A percentile compares a stretch with the other conserved stretches of the same genome.
Conservation (phyloP, 2,797 vertebrate genomes). For the Podarcis siculus region DNA sequence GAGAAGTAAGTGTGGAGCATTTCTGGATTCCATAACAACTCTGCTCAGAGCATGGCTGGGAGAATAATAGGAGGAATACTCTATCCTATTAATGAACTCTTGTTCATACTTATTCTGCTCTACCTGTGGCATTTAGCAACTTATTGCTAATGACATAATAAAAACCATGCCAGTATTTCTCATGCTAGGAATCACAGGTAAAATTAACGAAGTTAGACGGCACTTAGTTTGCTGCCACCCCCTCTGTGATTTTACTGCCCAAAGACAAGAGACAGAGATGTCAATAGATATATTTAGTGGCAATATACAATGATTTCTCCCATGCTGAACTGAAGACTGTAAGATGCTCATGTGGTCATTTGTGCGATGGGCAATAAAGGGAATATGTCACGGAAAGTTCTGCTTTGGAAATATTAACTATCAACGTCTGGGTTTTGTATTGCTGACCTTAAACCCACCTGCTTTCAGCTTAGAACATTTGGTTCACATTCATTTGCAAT, state of each 20-base stretch:
- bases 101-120: background rate
- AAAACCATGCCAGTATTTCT: background rate
- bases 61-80: background rate
- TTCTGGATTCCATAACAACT: background rate
- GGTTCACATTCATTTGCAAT: background rate
- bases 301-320: background rate
- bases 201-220: background rate
- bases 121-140: background rate
- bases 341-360: background rate
- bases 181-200: background rate
- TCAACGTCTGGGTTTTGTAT: background rate
- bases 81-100: background rate
- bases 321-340: background rate
- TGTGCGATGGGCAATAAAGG: background rate
- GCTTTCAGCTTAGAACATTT: slow-evolving; percentile 12
- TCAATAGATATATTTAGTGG: background rate
- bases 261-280: background rate
- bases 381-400: background rate
- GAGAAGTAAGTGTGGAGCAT: background rate
- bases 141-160: too few species aligned
- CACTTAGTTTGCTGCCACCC: too few species aligned
- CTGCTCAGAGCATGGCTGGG: background rate
- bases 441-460: background rate
- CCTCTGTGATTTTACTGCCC: background rate
- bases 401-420: background rate